Conservation (phyloP, 2,113 vertebrate species). For the Noturus placidus region DNA sequence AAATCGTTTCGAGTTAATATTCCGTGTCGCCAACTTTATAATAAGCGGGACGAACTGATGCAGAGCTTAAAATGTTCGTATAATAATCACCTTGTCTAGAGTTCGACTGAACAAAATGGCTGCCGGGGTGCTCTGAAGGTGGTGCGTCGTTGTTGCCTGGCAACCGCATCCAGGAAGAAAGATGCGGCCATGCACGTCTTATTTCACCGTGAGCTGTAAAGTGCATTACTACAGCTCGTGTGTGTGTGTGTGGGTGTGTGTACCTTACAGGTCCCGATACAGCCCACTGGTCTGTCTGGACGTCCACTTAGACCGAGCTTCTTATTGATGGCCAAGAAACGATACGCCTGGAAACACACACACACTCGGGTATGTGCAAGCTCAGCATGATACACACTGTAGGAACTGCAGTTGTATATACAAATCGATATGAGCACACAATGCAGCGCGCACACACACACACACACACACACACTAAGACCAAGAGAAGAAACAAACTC, state of each 20-base stretch:
- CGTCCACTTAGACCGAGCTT: slow-evolving; percentile 93
- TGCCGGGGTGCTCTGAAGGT: slow-evolving; percentile 1
- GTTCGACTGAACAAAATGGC: neutral
- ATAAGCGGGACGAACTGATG: neutral
- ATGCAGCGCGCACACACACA: neutral
- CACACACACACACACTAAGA: neutral
- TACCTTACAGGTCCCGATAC: slow-evolving; percentile 97
- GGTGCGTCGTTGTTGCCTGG: slow-evolving; percentile 17
- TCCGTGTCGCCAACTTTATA: neutral
- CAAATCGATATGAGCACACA: neutral
- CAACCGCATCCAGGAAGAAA: neutral
- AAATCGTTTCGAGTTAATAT: neutral
- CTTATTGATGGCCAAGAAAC: slow-evolving; percentile 89
- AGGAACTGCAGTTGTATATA: neutral
- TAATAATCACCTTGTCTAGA: neutral
- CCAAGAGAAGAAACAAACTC: too few relatives aligned
- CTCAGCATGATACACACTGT: slow-evolving; percentile 5
- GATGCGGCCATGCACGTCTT: neutral
- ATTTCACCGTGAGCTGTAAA: neutral
- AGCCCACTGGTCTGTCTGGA: slow-evolving; percentile 92
- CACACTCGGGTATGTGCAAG: neutral
- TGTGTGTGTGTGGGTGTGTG: slow-evolving; percentile 2
- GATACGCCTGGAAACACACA: slow-evolving; percentile 83
- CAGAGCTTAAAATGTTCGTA: neutral
- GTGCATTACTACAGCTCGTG: neutral